Base-by-base conservation (phyloP, 2,888 invertebrate species). In the Drosophila mayaguana region DNA sequence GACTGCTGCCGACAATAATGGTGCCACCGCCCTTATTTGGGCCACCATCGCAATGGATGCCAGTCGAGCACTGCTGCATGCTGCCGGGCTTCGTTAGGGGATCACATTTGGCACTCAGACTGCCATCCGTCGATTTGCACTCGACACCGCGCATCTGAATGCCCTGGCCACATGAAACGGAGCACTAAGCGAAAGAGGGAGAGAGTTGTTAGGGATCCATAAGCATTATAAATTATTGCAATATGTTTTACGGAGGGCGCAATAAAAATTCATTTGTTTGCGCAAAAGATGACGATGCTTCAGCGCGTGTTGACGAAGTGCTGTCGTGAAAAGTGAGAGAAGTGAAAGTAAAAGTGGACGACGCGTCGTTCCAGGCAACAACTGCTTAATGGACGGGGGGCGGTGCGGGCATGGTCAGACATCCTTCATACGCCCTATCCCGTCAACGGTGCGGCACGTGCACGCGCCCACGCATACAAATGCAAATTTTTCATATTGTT, bases 151-250 rank as follows among this genome's bases (percentile, higher is more conserved):
- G 95, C 28, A 96, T 96, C 93, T 97, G 97, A 38, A 96, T 94
- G 0, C 98, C 98, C 91, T 95, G 96, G 12, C 98, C 98, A 91
- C 98, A 98, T 12, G 97, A 96, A 12, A 96, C 97, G n/a, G 98
- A 98, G 91, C 98, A 98, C 97, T 98, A 22, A 25, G 5, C 36
- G 14, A 51, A 5, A 18, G n/a, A 18, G 40, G 38, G 42, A 36
- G 25, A 28, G 14, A 40, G 48, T 22, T 34, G 45, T 40, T 40
- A 40, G 40, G 38, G 38, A 59, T 50, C 54, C 76, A 64, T 81
- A 75, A 77, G 83, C 73, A 71, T 83, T 86, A 88, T 89, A 86
- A 90, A 88, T 88, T 84, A 86, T 83, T 84, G 81, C 80, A 84
- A 90, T 83, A 80, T 82, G 84, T 80, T 84, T 76, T 51, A 53